Evolutionary conservation across 2,888 invertebrate species (phyloP).

Genomic region (Xestoiulus laeticollis): DNA sequence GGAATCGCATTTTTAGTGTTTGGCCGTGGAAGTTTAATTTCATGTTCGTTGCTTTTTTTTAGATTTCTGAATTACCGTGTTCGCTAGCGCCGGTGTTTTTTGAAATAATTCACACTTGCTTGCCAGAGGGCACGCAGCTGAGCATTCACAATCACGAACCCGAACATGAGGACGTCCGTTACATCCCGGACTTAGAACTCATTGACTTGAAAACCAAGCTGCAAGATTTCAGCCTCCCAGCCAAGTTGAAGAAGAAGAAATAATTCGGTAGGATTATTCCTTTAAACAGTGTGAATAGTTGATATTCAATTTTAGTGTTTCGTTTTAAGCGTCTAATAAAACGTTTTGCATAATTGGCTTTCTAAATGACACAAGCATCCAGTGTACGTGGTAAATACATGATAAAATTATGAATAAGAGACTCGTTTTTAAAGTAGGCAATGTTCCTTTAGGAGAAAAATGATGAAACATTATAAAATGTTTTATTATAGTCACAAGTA

Average conservation of each 20-base stretch:
- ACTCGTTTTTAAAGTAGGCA: no score
- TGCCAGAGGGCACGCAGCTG: conserved; percentile 82
- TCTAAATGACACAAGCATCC: no score
- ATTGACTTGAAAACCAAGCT: conserved; percentile 78
- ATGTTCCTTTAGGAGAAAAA: no score
- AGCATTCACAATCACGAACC: conserved; percentile 74
- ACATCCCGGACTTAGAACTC: conserved; percentile 86
- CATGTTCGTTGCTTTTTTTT: conserved; percentile 54
- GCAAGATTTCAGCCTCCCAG: conserved; percentile 72
- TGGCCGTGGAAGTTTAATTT: background rate
- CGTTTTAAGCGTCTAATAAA: no score
- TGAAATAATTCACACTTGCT: conserved; percentile 75
- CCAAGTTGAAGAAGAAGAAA: conserved; percentile 10
- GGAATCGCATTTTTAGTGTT: background rate
- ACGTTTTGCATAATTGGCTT: no score
- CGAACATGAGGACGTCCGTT: conserved; percentile 77
- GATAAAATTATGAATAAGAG: no score
- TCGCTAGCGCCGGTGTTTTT: conserved; percentile 76
- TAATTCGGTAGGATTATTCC: background rate
- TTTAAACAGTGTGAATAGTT: background rate
- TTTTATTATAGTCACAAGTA: no score
- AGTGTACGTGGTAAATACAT: no score
- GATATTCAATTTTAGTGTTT: background rate
- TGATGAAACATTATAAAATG: no score
- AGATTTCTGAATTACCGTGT: conserved; percentile 73